Conservation (phyloP, 2,888 invertebrate species). For the Brassicogethes aeneus region DNA sequence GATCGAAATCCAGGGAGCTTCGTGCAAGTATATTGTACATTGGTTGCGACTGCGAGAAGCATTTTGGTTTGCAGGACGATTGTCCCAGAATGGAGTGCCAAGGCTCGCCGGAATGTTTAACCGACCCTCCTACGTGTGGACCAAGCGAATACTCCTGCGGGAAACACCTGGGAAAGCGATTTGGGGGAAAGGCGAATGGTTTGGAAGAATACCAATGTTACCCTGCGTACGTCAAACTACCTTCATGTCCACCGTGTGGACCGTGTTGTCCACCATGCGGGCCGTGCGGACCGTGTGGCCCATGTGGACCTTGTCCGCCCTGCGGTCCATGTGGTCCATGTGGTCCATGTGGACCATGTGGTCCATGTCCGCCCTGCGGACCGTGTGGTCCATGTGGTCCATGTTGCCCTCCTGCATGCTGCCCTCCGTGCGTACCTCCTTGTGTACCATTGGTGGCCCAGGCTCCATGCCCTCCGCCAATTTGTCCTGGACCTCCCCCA, state of each 20-base stretch:
- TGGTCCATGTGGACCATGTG: constrained; percentile 23
- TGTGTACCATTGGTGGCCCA: constrained; percentile 27
- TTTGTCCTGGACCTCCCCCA: constrained; percentile 27
- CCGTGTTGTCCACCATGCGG: constrained; percentile 15
- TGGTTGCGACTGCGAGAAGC: constrained; percentile 49
- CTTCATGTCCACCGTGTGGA: constrained; percentile 21
- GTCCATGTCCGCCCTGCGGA: constrained; percentile 17
- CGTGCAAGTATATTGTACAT: constrained; percentile 45
- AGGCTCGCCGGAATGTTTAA: constrained; percentile 41
- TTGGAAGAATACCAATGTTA: constrained; percentile 33
- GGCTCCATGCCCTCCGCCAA: constrained; percentile 29
- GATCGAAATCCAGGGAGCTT: constrained; percentile 47
- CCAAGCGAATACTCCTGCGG: constrained; percentile 35
- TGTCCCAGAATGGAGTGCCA: constrained; percentile 46
- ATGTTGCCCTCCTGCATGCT: constrained; percentile 29
- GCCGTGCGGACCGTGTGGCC: constrained; percentile 14
- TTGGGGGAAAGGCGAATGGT: constrained; percentile 15
- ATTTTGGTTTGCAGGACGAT: constrained; percentile 51
- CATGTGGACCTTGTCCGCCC: constrained; percentile 15
- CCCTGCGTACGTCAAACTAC: constrained; percentile 28
- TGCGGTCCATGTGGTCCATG: constrained; percentile 18
- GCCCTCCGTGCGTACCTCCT: constrained; percentile 24
- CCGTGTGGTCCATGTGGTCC: constrained; percentile 17
- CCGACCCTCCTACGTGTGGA: constrained; percentile 41
- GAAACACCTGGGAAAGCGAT: constrained; percentile 27